Evolutionary conservation across 2,113 vertebrate species (phyloP), one percentile per base, ranked within the genome.

Genomic region (Pholis gunnellus): DNA sequence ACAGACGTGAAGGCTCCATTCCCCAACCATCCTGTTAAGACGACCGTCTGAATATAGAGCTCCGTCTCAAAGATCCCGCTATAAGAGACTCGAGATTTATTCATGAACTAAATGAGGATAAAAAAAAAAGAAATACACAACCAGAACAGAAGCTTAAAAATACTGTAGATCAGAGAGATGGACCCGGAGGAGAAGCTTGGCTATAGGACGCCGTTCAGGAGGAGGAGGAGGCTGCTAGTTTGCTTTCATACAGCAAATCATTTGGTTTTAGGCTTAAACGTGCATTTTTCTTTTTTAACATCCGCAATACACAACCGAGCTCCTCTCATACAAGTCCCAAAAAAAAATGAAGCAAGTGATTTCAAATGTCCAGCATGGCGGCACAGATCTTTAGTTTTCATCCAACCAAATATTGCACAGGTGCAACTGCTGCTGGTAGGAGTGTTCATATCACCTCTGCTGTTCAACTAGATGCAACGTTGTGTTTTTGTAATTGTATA

Each of bases 1-100:
- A 92, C 94, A 94, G 93, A 95, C 93, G 76, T 82, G 93, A 96
- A 96, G 94, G 63, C 68, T 76, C 93, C 93, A 93, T 67, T 90
- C 82, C 88, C 86, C 93, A 94, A 94, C 92, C 92, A 92, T 91
- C 84, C 82, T 87, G 82, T 61, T 65, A 87, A 82, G 85, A 93
- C 81, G 87, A 93, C 91, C 86, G 90, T 88, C 93, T 84, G 87
- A 85, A 87, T 72, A 57, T 29, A 77, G 81, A 88, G 79, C 85
- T 79, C 67, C 59, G 54, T 87, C 89, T 92, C 91, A 92, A 82
- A 94, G 91, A 93, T 84, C 90, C 91, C 79, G 87, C 85, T 84
- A 84, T 73, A 91, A 90, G 87, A 93, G 87, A 92, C 86, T 92
- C 91, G 75, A 91, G 78, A 91, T 83, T 91, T 87, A 91, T 93